Percentiles rank a stretch among this genome's conserved stretches.
phyloP scores from a whole-genome alignment of 1,140 invertebrate species.

The Potamilus streckersoni region DNA sequence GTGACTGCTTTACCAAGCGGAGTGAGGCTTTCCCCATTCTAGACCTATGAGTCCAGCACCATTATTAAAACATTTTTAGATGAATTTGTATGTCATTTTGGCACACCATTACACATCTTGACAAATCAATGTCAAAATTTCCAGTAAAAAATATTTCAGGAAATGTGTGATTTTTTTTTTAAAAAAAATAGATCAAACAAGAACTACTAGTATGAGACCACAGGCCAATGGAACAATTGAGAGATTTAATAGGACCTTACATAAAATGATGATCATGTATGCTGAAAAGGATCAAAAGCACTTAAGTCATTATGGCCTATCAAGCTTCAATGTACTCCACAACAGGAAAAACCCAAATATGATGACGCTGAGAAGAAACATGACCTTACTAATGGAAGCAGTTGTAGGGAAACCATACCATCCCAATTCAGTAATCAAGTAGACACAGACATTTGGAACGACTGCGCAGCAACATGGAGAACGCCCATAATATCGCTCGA shows the following conservation, averaged over 20 bases:
- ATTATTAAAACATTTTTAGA: no score
- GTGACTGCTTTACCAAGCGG: constrained; percentile 50
- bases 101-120: constrained; percentile 9
- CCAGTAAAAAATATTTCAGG: constrained; percentile 1
- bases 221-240: constrained; percentile 13
- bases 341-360: no score
- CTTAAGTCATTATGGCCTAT: constrained; percentile 5
- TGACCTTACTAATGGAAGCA: no score
- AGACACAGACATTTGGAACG: no score
- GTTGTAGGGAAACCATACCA: no score
- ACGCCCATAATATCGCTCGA: no score
- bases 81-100: constrained; percentile 10
- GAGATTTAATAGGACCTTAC: neutral
- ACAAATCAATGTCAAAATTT: constrained; percentile 10
- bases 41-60: constrained; percentile 30
- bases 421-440: no score
- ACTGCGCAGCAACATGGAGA: no score
- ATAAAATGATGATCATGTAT: neutral
- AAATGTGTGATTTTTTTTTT: no score
- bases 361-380: no score
- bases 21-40: constrained; percentile 39
- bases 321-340: no score
- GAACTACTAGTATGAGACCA: neutral
- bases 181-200: no score
- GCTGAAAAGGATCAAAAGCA: neutral